Base-by-base conservation (phyloP, 2,888 invertebrate species). In the Nomada hirtipes region DNA sequence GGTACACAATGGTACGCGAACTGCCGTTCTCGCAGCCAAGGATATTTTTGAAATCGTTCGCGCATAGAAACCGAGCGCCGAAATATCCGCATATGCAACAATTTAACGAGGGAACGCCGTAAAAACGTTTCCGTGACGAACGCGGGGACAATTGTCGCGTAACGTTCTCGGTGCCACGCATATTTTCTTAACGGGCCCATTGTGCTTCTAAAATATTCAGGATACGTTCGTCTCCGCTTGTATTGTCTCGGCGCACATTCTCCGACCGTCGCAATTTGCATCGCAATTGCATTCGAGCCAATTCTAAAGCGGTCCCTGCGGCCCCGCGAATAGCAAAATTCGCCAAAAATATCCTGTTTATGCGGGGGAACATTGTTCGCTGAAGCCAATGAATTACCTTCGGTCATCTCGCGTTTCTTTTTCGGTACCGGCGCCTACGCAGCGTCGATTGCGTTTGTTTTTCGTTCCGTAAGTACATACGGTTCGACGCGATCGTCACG, bases 271-370 rank as follows among this genome's bases (percentile, higher is more conserved):
- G 20, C 13, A 61, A 36, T 36, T 61, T 52, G 63, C 75, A 70
- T 59, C 57, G 67, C 64, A 71, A 76, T 85, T 85, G 79, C 79
- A 29, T 55, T 20, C 59, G 64, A 71, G 71, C 78, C 83, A 83
- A 42, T 26, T 84, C 84, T 79, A 86, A 90, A 90, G 81, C 55
- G 67, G 2, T 80, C 72, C 26, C 74, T 68, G 42, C 72, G 72
- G 84, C 23, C 23, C 88, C 88, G 78, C 84, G 84, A 90, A 91
- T 91, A 91, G 89, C 65, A 79, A 81, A 69, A 76, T 60, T 60
- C 52, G 69, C 76, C 71, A 71, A 75, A 78, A 88, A 88, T 88
- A 88, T 78, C 79, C 20, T 42, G 42, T 65, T 63, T 53, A 65
- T n/a, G 52, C 78, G 23, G 64, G 70, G 59, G 20, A 10, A 42